Conservation (phyloP, 2,113 vertebrate genomes). For the Campylorhamphus procurvoides region DNA sequence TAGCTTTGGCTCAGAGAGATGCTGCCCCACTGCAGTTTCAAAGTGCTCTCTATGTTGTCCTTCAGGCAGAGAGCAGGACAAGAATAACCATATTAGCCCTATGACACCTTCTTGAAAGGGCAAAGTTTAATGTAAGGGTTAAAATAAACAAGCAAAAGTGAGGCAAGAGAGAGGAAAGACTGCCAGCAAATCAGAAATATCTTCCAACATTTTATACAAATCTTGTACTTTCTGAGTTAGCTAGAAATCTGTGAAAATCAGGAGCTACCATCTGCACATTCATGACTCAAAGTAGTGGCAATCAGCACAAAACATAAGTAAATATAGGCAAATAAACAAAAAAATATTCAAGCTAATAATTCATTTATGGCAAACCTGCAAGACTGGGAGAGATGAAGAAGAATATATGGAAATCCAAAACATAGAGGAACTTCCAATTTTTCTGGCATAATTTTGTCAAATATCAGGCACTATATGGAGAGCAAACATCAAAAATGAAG, state of each 20-base stretch:
- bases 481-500: not conserved
- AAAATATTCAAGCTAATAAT: not conserved
- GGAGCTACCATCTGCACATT: not conserved
- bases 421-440: not conserved
- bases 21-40: fast-evolving
- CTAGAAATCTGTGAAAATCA: not conserved
- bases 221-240: not conserved
- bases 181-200: not conserved
- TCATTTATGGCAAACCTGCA: not conserved
- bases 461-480: not conserved
- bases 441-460: not conserved
- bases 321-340: not conserved
- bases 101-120: not conserved
- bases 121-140: not conserved
- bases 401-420: not conserved
- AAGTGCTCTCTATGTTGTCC: not conserved
- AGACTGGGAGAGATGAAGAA: not conserved
- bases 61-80: not conserved
- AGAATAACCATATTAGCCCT: not conserved
- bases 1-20: not conserved
- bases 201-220: not conserved
- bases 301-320: not conserved
- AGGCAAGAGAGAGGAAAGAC: not conserved
- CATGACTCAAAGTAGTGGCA: not conserved
- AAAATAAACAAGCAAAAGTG: not conserved